Conservation (phyloP, 2,888 invertebrate genomes). For the Gibbula magus region DNA sequence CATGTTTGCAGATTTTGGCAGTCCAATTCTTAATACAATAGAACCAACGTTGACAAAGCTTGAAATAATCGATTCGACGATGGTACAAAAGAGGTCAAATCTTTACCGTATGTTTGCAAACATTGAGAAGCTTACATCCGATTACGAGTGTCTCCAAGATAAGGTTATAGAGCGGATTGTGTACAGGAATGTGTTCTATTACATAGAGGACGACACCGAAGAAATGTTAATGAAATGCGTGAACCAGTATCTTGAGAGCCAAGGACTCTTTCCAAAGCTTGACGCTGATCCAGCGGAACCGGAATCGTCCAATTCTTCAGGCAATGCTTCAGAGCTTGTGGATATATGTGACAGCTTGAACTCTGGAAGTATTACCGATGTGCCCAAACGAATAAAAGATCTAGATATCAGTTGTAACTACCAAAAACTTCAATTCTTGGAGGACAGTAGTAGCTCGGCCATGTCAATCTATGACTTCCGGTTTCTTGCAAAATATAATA, state of each 20-base stretch:
- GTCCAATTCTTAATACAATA: conserved; percentile 20
- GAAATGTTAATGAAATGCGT: neutral
- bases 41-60: conserved; percentile 45
- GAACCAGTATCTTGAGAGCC: too few relatives aligned
- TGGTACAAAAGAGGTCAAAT: conserved; percentile 6
- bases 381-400: neutral
- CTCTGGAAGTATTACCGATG: neutral
- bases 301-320: too few relatives aligned
- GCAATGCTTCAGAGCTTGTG: neutral
- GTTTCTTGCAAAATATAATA: conserved; percentile 43
- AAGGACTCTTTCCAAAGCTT: too few relatives aligned
- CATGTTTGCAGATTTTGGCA: conserved; percentile 38
- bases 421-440: conserved; percentile 40
- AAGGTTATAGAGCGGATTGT: neutral
- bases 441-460: conserved; percentile 45
- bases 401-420: conserved; percentile 40
- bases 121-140: neutral
- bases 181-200: neutral
- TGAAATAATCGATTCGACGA: conserved; percentile 31
- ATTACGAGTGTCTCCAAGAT: neutral
- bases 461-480: conserved; percentile 48
- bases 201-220: neutral
- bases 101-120: neutral
- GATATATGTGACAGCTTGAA: neutral
- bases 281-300: too few relatives aligned